phyloP scores from a whole-genome alignment of 2,113 vertebrate species.

The Numenius arquata region DNA sequence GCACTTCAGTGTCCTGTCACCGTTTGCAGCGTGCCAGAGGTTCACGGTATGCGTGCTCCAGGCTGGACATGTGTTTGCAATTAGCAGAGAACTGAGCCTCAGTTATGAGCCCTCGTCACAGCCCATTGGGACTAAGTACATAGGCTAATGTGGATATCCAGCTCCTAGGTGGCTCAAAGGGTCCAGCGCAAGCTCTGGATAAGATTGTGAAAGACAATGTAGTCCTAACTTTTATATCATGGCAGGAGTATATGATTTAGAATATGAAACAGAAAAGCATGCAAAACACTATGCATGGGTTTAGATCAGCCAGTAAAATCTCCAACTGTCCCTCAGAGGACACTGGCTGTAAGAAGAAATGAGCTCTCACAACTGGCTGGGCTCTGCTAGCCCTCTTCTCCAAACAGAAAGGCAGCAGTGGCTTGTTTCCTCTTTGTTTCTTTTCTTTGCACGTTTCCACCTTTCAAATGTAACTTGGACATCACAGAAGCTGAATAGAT shows the following conservation, averaged over 20 bases:
- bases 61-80: accelerated
- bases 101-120: neutral
- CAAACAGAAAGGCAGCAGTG: neutral
- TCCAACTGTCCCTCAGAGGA: neutral
- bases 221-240: neutral
- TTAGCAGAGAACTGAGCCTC: neutral
- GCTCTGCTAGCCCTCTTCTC: neutral
- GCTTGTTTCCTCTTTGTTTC: neutral
- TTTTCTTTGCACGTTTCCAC: neutral
- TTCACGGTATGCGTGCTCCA: accelerated
- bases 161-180: neutral
- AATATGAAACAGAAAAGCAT: neutral
- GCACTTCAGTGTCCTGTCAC: accelerated
- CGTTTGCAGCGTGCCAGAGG: neutral
- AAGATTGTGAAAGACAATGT: neutral
- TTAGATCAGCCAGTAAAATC: neutral
- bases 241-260: neutral
- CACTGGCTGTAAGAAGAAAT: neutral
- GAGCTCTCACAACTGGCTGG: neutral
- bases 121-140: accelerated
- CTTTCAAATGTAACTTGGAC: neutral
- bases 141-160: neutral
- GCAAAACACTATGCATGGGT: accelerated
- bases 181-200: neutral
- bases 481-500: neutral